Percentiles rank a stretch among this genome's conserved stretches.
These are phyloP conservation scores for Axinella damicornis DNA, from an alignment of 37 sponge, comb jelly and placozoan genomes.

Conservation along the genomic window DNA sequence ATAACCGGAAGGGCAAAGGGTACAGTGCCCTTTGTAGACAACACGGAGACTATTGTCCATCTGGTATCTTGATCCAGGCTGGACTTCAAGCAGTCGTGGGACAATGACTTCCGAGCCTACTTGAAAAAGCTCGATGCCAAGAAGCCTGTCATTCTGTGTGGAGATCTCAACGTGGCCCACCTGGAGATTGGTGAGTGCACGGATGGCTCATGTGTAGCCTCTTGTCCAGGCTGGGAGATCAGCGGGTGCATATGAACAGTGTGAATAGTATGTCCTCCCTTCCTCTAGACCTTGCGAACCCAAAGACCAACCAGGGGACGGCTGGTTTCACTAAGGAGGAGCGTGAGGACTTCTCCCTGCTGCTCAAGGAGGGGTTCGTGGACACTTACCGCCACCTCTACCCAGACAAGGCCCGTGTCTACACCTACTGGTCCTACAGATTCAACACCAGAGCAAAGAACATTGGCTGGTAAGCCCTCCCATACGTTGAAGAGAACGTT, in stretches of 20 bases:
- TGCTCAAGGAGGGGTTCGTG: constrained; percentile 81
- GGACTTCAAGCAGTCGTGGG: constrained; percentile 86
- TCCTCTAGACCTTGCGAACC: constrained; percentile 83
- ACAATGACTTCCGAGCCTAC: constrained; percentile 77
- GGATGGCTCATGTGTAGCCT: too few species aligned
- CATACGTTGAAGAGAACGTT: too few species aligned
- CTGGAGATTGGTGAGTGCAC: constrained; percentile 77
- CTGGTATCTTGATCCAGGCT: constrained; percentile 38
- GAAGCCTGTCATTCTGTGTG: constrained; percentile 93
- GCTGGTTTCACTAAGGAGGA: constrained; percentile 96
- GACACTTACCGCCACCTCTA: constrained; percentile 92
- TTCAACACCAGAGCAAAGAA: constrained; percentile 80
- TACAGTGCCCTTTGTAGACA: too few species aligned
- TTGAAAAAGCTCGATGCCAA: constrained; percentile 71
- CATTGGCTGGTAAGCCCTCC: constrained; percentile 80
- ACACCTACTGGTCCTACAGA: constrained; percentile 95
- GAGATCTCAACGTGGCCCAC: constrained; percentile 97
- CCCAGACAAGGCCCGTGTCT: constrained; percentile 83
- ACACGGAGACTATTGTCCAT: too few species aligned
- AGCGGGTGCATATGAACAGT: too few species aligned
- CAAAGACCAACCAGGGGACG: constrained; percentile 79
- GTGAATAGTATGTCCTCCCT: too few species aligned
- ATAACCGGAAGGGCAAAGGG: not conserved
- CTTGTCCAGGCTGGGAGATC: too few species aligned
- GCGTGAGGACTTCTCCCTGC: constrained; percentile 82